A percentile compares a stretch with the other conserved stretches of the same genome.
These are phyloP conservation scores for Philaethria dido DNA, from an alignment of 2,888 invertebrate species.

Conservation along the genomic window DNA sequence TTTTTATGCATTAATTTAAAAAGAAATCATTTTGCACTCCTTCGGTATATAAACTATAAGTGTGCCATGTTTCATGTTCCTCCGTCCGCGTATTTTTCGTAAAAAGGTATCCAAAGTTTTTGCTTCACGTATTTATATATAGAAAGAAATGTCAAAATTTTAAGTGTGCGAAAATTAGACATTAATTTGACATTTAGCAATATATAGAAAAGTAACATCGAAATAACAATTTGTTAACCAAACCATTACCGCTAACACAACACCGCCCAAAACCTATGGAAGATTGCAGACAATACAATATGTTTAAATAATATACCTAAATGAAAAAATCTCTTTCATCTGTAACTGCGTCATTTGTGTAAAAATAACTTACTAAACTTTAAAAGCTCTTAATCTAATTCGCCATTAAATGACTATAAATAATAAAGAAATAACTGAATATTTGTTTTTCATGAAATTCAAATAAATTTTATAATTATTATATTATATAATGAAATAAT, in stretches of 20 bases:
- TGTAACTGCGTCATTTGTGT: constrained; percentile 3
- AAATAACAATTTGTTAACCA: constrained; percentile 35
- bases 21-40: too few species aligned
- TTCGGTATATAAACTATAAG: too few species aligned
- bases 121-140: too few species aligned
- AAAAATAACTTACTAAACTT: neutral
- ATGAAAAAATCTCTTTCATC: neutral
- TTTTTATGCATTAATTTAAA: too few species aligned
- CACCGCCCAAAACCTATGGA: constrained; percentile 30
- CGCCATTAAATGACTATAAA: constrained; percentile 25
- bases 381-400: constrained; percentile 17
- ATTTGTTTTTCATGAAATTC: neutral
- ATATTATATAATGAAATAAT: neutral
- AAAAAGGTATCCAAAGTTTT: too few species aligned
- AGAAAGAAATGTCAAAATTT: too few species aligned
- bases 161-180: too few species aligned
- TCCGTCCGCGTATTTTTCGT: too few species aligned
- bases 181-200: neutral
- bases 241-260: constrained; percentile 38
- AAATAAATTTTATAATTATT: neutral
- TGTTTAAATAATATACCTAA: constrained; percentile 1
- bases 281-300: constrained; percentile 7
- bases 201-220: constrained; percentile 31
- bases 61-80: too few species aligned
- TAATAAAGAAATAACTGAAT: neutral